phyloP scores from a whole-genome alignment of 2,888 invertebrate species.

The Drosophila helvetica region DNA sequence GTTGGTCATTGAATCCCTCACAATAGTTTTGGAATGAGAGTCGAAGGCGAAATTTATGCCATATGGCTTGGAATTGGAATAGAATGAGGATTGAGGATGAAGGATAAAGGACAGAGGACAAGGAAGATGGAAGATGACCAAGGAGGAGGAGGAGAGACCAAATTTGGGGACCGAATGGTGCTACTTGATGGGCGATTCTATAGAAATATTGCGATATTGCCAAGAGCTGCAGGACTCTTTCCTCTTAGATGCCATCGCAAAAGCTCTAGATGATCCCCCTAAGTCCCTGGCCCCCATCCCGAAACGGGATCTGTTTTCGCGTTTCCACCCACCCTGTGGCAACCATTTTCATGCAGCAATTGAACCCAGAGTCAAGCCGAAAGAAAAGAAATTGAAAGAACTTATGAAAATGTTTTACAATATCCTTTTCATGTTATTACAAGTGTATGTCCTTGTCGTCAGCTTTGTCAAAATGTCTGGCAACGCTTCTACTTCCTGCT shows the following conservation, averaged over 20 bases:
- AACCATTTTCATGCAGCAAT: constrained; percentile 37
- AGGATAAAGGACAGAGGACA: no score
- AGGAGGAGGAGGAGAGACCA: no score
- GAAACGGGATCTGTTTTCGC: neutral
- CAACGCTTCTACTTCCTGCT: constrained; percentile 53
- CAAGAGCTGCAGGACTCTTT: neutral
- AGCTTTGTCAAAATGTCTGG: constrained; percentile 82
- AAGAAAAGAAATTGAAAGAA: constrained; percentile 62
- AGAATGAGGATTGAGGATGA: no score
- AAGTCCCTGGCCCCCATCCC: no score
- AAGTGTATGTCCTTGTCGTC: constrained; percentile 81
- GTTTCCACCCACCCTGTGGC: neutral
- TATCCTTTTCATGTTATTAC: constrained; percentile 83
- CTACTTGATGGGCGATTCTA: no score
- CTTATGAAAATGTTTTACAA: constrained; percentile 82
- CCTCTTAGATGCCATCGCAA: no score
- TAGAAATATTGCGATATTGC: neutral
- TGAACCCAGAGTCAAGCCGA: constrained; percentile 16
- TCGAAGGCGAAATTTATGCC: constrained; percentile 15
- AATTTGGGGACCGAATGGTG: no score
- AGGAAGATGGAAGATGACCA: no score
- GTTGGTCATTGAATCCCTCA: constrained; percentile 17
- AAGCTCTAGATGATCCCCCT: neutral
- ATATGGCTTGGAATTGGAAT: constrained; percentile 15
- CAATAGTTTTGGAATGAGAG: constrained; percentile 17